Percentiles rank a stretch among this genome's conserved stretches.
phyloP scores from a whole-genome alignment of 2,113 vertebrate species.

The Pica pica region DNA sequence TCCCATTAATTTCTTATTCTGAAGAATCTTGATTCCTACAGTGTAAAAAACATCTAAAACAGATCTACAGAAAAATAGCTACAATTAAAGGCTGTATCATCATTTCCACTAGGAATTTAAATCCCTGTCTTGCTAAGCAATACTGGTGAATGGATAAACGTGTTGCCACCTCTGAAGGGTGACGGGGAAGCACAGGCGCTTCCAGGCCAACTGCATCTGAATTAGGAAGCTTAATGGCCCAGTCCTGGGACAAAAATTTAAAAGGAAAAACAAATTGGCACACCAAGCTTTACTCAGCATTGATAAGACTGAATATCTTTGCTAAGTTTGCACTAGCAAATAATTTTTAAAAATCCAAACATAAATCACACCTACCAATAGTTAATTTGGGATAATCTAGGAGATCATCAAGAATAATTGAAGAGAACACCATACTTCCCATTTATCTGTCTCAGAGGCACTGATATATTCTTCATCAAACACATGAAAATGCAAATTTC shows the following conservation, averaged over 20 bases:
- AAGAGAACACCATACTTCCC: background rate
- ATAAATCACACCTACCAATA: background rate
- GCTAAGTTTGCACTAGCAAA: background rate
- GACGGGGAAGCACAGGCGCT: background rate
- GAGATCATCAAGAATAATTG: background rate
- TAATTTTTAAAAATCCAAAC: background rate
- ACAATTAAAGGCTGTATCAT: background rate
- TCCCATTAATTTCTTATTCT: background rate
- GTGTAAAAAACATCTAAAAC: background rate
- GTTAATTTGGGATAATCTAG: background rate
- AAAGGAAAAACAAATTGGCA: accelerated
- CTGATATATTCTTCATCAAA: background rate
- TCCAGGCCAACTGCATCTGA: background rate
- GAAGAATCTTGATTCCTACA: background rate
- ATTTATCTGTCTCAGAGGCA: background rate
- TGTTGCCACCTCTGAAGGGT: background rate
- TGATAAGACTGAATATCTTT: background rate
- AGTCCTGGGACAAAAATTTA: background rate
- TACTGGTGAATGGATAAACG: background rate
- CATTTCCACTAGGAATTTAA: background rate
- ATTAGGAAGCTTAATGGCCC: background rate
- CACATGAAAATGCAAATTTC: background rate
- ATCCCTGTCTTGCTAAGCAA: background rate
- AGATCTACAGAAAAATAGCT: background rate
- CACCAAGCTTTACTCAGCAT: background rate